Base-by-base conservation (phyloP, 2,113 vertebrate species). In the Rhagologus leucostigma region DNA sequence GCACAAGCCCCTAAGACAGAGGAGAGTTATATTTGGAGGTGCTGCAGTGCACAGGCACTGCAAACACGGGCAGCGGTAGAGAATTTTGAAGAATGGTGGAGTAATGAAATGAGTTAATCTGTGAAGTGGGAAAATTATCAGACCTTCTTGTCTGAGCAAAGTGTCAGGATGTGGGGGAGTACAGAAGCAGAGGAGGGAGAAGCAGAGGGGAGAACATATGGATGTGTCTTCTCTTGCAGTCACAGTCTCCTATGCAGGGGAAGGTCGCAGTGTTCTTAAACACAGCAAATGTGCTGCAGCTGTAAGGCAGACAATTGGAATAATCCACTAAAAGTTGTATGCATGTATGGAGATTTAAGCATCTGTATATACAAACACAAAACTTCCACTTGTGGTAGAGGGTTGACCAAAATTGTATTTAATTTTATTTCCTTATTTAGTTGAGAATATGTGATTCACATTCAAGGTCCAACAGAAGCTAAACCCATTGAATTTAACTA, bases 1-100 rank as follows among this genome's bases (percentile, higher is more conserved):
- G 90, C 85, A 96, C 92, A 96, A 88, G 59, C 59, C 42, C 82
- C 64, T 63, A 26, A 86, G 89, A 93, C 75, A 90, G 87, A 44
- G 50, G 39, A 47, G 55, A 86, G 75, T 47, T 94, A 15, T 35
- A 50, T 85, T 8, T 88, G 87, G 84, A 94, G 82, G 82, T 12
- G 13, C 84, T 1, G 15, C 10, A 56, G 84, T 49, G 65, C 82
- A 53, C 37, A 56, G 39, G 44, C 68, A 23, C 33, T 63, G 82
- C 59, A 37, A 86, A 84, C 52, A 23, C 1, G 56, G 71, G 30
- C 35, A 63, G 52, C 0, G 1, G 18, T 41, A 49, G 79, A 15
- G 1, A 60, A 17, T 83, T 88, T 87, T 56, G 80, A 70, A 77
- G 85, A 89, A 92, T 12, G 44, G 52, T 65, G 39, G 20, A 92